Conservation (phyloP, 30 jellyfish, hydroid and myxozoan species). For the Turritopsis dohrnii region DNA sequence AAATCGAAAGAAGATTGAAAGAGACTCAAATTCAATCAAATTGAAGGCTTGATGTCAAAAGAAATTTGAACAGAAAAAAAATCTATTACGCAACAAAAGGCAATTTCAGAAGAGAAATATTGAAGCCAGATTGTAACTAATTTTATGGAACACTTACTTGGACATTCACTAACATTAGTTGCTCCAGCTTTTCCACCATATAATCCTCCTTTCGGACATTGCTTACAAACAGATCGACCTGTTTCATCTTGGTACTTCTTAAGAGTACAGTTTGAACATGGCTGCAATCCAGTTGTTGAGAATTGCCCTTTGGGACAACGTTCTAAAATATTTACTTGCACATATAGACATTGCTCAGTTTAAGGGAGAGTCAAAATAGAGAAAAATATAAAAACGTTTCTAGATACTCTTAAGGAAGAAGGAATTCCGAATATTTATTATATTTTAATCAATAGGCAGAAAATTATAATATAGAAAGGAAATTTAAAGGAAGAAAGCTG, state of each 20-base stretch:
- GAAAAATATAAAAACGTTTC: background rate
- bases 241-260: constrained; percentile 70
- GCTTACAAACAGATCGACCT: constrained; percentile 72
- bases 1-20: too few species aligned
- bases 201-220: constrained; percentile 75
- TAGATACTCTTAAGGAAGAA: background rate
- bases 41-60: too few species aligned
- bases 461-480: too few species aligned
- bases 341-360: background rate
- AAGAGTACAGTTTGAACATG: constrained; percentile 54
- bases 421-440: too few species aligned
- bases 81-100: too few species aligned
- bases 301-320: constrained; percentile 62
- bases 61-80: too few species aligned
- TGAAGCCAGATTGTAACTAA: background rate
- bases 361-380: background rate
- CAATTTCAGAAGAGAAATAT: background rate
- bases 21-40: too few species aligned
- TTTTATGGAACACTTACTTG: constrained; percentile 49
- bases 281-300: constrained; percentile 67
- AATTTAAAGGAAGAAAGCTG: too few species aligned
- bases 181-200: constrained; percentile 89
- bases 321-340: constrained; percentile 23
- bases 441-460: too few species aligned
- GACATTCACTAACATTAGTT: constrained; percentile 58